A percentile compares a stretch with the other conserved stretches of the same genome.
Conservation (phyloP, 2,113 vertebrate genomes). For the Philantomba maxwellii region DNA sequence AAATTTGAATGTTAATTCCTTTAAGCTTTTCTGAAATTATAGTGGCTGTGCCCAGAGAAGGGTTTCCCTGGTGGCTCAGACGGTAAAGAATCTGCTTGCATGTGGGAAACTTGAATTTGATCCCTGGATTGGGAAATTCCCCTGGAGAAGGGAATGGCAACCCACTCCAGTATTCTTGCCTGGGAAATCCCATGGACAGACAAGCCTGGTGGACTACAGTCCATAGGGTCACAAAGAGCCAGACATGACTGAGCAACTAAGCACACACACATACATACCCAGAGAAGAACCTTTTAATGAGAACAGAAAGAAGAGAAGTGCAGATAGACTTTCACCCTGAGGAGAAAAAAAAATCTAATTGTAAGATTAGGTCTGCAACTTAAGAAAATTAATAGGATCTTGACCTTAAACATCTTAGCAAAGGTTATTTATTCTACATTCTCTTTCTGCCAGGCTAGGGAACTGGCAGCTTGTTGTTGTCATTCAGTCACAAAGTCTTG, state of each 20-base stretch:
- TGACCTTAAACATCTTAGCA: background rate
- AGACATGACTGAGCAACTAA: background rate
- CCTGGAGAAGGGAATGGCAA: background rate
- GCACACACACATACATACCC: background rate
- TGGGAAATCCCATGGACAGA: background rate
- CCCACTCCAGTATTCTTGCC: background rate
- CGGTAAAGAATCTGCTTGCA: background rate
- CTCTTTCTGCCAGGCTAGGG: background rate
- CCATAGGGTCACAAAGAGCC: background rate
- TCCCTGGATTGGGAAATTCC: background rate
- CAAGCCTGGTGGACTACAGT: background rate
- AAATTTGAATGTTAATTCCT: background rate
- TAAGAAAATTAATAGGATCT: background rate
- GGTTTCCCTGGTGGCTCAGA: background rate
- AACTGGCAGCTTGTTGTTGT: background rate
- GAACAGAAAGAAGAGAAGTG: background rate
- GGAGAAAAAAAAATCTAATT: background rate
- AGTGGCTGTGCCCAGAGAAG: background rate
- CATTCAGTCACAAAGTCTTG: background rate
- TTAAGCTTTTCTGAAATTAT: slow-evolving; percentile 38
- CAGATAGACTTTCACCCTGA: background rate
- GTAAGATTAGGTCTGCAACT: background rate
- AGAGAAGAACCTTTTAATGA: slow-evolving; percentile 1
- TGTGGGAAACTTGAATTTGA: background rate
- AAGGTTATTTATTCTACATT: background rate